These are phyloP conservation scores for Geodia barretti DNA, from an alignment of 37 sponge, comb jelly and placozoan genomes.

Conservation along the genomic window DNA sequence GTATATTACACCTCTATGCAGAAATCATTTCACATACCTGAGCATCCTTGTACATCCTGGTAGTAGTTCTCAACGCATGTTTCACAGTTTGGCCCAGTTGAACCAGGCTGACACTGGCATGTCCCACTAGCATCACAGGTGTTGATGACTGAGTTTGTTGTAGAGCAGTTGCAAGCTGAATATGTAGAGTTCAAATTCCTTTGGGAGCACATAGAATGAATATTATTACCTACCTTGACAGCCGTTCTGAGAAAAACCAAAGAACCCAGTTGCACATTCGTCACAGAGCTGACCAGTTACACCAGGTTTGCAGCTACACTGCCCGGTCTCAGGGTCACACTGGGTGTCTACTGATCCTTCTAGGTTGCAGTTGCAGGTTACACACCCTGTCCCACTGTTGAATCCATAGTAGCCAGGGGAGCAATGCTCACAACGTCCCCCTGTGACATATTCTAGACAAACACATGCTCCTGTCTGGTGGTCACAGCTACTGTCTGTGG, in stretches of 20 bases:
- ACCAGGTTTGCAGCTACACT: constrained; percentile 79
- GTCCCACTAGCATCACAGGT: constrained; percentile 15
- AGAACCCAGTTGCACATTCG: constrained; percentile 77
- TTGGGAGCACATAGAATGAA: background rate
- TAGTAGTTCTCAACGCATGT: constrained; percentile 26
- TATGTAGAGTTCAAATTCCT: background rate
- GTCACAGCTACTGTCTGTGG: constrained; percentile 52
- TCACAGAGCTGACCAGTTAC: constrained; percentile 76
- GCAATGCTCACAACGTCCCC: constrained; percentile 72
- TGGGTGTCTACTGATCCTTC: constrained; percentile 46
- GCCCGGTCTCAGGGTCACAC: constrained; percentile 73
- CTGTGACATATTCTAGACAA: constrained; percentile 75
- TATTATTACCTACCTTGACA: constrained; percentile 45
- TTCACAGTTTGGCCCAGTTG: constrained; percentile 19
- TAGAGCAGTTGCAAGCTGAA: constrained; percentile 20
- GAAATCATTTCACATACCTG: background rate
- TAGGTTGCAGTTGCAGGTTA: constrained; percentile 73
- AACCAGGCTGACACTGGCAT: constrained; percentile 11
- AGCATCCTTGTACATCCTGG: constrained; percentile 8
- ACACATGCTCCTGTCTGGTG: constrained; percentile 65
- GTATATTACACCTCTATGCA: background rate
- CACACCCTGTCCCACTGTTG: constrained; percentile 63
- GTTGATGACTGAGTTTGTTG: background rate
- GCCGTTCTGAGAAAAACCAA: constrained; percentile 56
- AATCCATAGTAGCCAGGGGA: constrained; percentile 32